A percentile compares a stretch with the other conserved stretches of the same genome.
phyloP scores from a whole-genome alignment of 2,888 invertebrate genomes.

The Diploptera punctata region DNA sequence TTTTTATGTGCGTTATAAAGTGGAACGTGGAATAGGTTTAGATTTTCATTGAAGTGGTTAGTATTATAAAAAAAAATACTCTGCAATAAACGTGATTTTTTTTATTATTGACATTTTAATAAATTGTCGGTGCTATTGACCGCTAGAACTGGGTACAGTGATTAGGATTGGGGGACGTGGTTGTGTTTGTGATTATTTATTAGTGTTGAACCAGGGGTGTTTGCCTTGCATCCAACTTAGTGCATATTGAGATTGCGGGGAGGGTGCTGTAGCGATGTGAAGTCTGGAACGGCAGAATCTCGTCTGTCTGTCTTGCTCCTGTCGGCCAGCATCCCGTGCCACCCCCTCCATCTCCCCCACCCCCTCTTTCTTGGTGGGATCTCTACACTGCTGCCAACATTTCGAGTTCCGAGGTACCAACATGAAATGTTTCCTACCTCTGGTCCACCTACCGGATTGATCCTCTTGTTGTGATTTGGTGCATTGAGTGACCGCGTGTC shows the following conservation, averaged over 20 bases:
- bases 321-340: background rate
- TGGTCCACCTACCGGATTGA: constrained; percentile 21
- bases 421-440: constrained; percentile 14
- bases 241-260: too few species aligned
- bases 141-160: too few species aligned
- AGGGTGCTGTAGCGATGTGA: background rate
- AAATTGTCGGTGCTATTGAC: too few species aligned
- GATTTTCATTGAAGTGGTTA: too few species aligned
- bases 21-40: too few species aligned
- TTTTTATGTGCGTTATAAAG: too few species aligned
- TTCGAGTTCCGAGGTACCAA: constrained; percentile 10
- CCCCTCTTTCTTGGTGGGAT: constrained; percentile 26
- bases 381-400: constrained; percentile 24
- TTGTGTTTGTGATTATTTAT: background rate
- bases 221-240: background rate
- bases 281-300: constrained; percentile 1
- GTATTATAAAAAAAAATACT: too few species aligned
- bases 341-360: background rate
- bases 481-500: constrained; percentile 14
- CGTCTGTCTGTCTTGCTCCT: constrained; percentile 7
- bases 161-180: background rate
- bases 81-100: too few species aligned
- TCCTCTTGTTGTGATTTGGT: background rate
- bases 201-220: background rate
- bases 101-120: too few species aligned